Conservation (phyloP, 2,113 vertebrate genomes). For the Casuarius casuarius region DNA sequence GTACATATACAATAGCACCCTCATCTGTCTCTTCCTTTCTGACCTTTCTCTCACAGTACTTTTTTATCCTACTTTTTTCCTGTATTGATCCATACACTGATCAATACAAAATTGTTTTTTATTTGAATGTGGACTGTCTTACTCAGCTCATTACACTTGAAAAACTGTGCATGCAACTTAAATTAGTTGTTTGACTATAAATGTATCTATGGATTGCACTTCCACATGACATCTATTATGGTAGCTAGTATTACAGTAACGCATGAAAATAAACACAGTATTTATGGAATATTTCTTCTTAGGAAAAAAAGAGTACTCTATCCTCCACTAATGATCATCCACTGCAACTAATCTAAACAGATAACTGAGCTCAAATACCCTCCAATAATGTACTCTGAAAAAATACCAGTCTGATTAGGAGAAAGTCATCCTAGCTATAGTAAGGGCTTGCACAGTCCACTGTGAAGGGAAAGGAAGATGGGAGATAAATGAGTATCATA, state of each 20-base stretch:
- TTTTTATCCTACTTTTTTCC: neutral
- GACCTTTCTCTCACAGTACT: neutral
- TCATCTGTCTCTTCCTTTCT: neutral
- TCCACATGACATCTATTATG: neutral
- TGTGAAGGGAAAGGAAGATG: neutral
- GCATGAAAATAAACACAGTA: neutral
- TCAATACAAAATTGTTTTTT: neutral
- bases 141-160: neutral
- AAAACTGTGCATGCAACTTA: neutral
- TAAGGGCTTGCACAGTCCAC: neutral
- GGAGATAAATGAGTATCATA: neutral
- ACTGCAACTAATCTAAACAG: neutral
- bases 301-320: neutral
- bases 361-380: neutral
- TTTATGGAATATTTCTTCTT: neutral
- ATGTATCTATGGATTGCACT: neutral
- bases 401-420: neutral
- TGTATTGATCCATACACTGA: neutral
- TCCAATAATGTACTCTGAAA: neutral
- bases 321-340: neutral
- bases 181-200: neutral
- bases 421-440: neutral
- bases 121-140: neutral
- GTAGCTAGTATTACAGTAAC: neutral
- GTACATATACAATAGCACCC: neutral